These are phyloP conservation scores for Hydra vulgaris DNA, from an alignment of 30 jellyfish, hydroid and myxozoan species.

Conservation along the genomic window DNA sequence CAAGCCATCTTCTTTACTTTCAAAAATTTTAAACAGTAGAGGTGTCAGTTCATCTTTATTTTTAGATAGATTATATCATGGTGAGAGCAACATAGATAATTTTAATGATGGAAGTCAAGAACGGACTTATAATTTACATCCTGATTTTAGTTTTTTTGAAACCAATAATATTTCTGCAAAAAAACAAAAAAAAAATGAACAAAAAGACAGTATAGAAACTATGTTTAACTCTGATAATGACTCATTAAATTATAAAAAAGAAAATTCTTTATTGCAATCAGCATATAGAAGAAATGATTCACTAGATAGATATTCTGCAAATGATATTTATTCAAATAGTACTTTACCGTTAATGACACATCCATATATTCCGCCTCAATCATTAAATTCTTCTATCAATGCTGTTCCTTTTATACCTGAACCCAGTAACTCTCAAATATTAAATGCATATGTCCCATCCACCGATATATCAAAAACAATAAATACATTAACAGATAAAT, in stretches of 20 bases:
- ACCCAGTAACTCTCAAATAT: background rate
- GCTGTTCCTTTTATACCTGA: background rate
- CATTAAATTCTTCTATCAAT: background rate
- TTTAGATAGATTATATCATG: background rate
- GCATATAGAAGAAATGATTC: background rate
- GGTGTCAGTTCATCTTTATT: background rate
- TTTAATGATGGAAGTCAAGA: background rate
- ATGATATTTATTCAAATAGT: background rate
- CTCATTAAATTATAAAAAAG: background rate
- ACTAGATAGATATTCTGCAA: background rate
- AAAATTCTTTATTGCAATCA: background rate
- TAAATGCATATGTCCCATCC: background rate
- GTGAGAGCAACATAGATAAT: background rate
- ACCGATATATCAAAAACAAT: no score
- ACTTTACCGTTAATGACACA: background rate
- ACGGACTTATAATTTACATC: background rate
- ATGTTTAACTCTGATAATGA: background rate
- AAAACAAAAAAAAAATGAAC: background rate
- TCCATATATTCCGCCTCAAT: background rate
- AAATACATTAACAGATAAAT: background rate
- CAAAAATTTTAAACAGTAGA: background rate
- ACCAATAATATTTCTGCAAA: no score
- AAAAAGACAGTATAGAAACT: background rate
- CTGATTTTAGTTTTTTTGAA: no score
- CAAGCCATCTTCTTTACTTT: slow-evolving; percentile 18